Conservation (phyloP, 2,113 vertebrate species). For the Microcebus tavaratra region DNA sequence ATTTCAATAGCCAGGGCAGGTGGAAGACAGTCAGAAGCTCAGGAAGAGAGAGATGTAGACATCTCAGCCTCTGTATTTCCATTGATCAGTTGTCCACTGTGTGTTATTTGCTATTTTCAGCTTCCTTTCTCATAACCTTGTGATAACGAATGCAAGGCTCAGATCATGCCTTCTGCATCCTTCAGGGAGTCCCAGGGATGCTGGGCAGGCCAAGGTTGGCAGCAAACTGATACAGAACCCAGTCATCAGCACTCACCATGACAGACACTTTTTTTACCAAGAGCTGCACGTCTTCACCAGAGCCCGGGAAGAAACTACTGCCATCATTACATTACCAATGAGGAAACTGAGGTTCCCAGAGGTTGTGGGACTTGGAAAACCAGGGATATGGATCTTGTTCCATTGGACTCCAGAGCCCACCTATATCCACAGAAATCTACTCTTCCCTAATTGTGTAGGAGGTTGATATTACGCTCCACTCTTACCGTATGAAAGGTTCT, state of each 20-base stretch:
- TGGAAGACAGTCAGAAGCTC: accelerated
- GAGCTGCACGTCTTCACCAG: accelerated
- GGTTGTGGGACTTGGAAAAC: too few species aligned
- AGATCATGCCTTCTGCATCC: background rate
- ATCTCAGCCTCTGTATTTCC: background rate
- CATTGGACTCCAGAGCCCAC: background rate
- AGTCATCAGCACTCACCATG: background rate
- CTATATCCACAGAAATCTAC: background rate
- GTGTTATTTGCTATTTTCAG: background rate
- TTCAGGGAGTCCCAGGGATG: background rate
- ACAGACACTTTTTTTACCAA: background rate
- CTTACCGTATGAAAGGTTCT: background rate
- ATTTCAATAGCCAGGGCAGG: background rate
- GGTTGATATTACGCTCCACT: background rate
- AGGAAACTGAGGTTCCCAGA: background rate
- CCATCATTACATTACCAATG: background rate
- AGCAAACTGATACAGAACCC: background rate
- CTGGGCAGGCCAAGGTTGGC: background rate
- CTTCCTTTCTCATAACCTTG: background rate
- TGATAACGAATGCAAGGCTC: background rate
- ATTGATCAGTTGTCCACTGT: accelerated
- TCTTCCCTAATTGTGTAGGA: background rate
- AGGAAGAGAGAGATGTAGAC: background rate
- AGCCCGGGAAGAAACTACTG: background rate
- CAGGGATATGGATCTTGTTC: background rate